Evolutionary conservation across 2,888 invertebrate species (phyloP).

Genomic region (Xestia ashworthii): DNA sequence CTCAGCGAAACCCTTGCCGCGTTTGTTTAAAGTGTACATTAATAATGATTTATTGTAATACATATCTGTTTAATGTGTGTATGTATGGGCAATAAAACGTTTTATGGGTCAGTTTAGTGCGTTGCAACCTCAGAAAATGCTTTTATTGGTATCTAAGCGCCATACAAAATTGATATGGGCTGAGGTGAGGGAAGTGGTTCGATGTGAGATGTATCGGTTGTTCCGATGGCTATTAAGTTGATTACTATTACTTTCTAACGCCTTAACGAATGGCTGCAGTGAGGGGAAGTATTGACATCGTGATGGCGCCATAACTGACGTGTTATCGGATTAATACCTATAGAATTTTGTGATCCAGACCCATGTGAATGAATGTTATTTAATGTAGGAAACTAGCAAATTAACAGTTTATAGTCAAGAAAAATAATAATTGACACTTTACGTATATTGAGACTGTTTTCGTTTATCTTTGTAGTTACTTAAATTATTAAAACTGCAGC

Average conservation of each 20-base stretch:
- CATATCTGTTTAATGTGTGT: conserved; percentile 87
- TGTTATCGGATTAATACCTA: background rate
- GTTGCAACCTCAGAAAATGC: conserved; percentile 83
- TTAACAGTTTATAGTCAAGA: background rate
- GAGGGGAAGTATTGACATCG: conserved; percentile 26
- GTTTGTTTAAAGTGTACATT: conserved; percentile 85
- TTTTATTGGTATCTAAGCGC: conserved; percentile 87
- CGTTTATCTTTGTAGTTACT: background rate
- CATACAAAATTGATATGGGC: conserved; percentile 77
- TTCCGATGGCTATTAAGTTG: conserved; percentile 59
- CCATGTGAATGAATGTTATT: background rate
- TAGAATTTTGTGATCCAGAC: background rate
- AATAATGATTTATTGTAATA: conserved; percentile 87
- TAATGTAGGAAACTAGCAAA: background rate
- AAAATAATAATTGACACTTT: background rate
- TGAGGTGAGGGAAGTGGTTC: conserved; percentile 71
- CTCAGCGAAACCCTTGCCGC: conserved; percentile 80
- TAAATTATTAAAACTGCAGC: background rate
- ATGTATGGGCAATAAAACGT: conserved; percentile 86
- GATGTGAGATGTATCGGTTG: conserved; percentile 61
- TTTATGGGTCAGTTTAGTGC: conserved; percentile 87
- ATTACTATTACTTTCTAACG: conserved; percentile 61
- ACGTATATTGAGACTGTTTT: background rate
- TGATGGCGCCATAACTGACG: conserved; percentile 42
- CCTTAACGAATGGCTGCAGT: conserved; percentile 50